A percentile compares a stretch with the other conserved stretches of the same genome.
Conservation (phyloP, 2,113 vertebrate species). For the Phyllostomus discolor region DNA sequence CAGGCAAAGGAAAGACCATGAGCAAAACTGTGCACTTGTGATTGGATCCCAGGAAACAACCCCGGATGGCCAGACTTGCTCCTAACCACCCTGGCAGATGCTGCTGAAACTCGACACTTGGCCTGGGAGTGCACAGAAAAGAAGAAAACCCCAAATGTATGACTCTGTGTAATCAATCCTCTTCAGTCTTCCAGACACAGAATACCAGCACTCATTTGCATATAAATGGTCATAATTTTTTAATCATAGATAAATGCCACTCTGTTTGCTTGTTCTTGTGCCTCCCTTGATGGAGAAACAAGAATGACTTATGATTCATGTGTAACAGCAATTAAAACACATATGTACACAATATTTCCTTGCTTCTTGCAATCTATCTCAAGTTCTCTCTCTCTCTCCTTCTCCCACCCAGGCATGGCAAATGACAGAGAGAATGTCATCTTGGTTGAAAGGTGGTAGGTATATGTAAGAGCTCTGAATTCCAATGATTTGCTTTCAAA, state of each 20-base stretch:
- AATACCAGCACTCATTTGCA: slow-evolving; percentile 57
- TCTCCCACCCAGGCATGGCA: not conserved
- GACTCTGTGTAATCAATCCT: not conserved
- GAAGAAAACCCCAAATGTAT: slow-evolving; percentile 37
- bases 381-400: not conserved
- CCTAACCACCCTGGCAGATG: not conserved
- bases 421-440: not conserved
- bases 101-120: not conserved
- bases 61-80: not conserved
- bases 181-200: slow-evolving; percentile 31
- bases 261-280: slow-evolving; percentile 70
- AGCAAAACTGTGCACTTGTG: not conserved
- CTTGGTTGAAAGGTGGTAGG: not conserved
- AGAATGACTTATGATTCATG: slow-evolving; percentile 45
- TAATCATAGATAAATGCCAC: slow-evolving; percentile 69
- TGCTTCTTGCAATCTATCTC: not conserved
- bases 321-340: slow-evolving; percentile 45
- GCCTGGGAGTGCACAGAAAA: not conserved
- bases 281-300: slow-evolving; percentile 53
- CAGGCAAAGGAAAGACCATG: not conserved
- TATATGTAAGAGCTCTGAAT: not conserved
- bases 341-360: not conserved
- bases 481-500: not conserved
- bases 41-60: not conserved
- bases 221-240: slow-evolving; percentile 73